Percentiles rank a stretch among this genome's conserved stretches.
Evolutionary conservation across 2,888 invertebrate genomes (phyloP).

Genomic region (Perdita meconis): DNA sequence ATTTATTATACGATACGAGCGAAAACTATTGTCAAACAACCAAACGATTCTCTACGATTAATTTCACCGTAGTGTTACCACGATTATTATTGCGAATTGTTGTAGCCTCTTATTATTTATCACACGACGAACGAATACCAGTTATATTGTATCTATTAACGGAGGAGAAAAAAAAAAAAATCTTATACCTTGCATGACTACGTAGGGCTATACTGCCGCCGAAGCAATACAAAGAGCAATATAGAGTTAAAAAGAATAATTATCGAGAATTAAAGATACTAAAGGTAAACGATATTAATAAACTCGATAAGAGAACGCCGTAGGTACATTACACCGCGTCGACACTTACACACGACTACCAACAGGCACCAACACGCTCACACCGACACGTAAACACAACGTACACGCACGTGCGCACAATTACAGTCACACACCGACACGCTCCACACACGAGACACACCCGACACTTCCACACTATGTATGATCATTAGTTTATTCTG

Average conservation of each 20-base stretch:
- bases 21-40: background rate
- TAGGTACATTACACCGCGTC: constrained; percentile 47
- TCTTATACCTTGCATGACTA: constrained; percentile 80
- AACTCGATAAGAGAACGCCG: constrained; percentile 46
- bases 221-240: constrained; percentile 84
- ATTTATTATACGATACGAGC: background rate
- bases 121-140: constrained; percentile 32
- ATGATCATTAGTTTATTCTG: constrained; percentile 81
- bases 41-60: background rate
- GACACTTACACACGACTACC: constrained; percentile 26
- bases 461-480: constrained; percentile 54
- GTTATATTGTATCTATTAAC: constrained; percentile 42
- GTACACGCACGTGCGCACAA: background rate
- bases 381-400: constrained; percentile 22
- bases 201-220: constrained; percentile 81
- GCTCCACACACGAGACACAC: constrained; percentile 25
- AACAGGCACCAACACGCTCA: constrained; percentile 16
- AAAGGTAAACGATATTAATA: constrained; percentile 69
- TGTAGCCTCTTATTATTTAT: too few relatives aligned
- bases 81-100: constrained; percentile 16
- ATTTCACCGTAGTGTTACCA: background rate
- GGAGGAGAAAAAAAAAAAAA: constrained; percentile 47
- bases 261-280: constrained; percentile 69
- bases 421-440: constrained; percentile 14
- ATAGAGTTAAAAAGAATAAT: constrained; percentile 76